Evolutionary conservation across 2,113 vertebrate species (phyloP).

Genomic region (Myrmecophaga tridactyla): DNA sequence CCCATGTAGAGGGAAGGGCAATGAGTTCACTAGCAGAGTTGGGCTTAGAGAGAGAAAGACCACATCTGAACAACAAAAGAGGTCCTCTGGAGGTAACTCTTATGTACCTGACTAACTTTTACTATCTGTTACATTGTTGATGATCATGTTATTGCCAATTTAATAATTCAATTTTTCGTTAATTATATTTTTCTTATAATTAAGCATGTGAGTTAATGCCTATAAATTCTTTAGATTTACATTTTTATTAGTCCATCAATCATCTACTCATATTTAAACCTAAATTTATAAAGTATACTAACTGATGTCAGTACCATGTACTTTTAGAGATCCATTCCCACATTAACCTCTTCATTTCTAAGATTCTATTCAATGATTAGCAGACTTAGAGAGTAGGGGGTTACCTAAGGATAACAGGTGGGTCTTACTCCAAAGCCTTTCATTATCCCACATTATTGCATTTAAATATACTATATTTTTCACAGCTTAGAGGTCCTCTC

Average conservation of each 20-base stretch:
- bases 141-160: not conserved
- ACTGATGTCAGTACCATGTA: not conserved
- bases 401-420: not conserved
- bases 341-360: not conserved
- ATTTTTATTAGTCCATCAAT: slow-evolving; percentile 27
- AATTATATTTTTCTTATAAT: slow-evolving; percentile 25
- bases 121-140: not conserved
- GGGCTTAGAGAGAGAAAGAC: too few species aligned
- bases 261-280: slow-evolving; percentile 9
- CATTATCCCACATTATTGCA: not conserved
- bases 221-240: slow-evolving; percentile 37
- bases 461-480: not conserved
- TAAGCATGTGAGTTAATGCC: not conserved
- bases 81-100: too few species aligned
- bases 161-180: slow-evolving; percentile 39
- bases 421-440: not conserved
- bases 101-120: not conserved
- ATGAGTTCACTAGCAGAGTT: too few species aligned
- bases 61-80: too few species aligned
- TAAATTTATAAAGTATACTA: not conserved
- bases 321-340: not conserved
- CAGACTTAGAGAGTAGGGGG: not conserved
- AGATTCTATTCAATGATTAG: not conserved
- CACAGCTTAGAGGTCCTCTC: not conserved
- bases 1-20: too few species aligned